Evolutionary conservation across 37 sponge, comb jelly and placozoan species (phyloP).

Genomic region (Haliclona indistincta): DNA sequence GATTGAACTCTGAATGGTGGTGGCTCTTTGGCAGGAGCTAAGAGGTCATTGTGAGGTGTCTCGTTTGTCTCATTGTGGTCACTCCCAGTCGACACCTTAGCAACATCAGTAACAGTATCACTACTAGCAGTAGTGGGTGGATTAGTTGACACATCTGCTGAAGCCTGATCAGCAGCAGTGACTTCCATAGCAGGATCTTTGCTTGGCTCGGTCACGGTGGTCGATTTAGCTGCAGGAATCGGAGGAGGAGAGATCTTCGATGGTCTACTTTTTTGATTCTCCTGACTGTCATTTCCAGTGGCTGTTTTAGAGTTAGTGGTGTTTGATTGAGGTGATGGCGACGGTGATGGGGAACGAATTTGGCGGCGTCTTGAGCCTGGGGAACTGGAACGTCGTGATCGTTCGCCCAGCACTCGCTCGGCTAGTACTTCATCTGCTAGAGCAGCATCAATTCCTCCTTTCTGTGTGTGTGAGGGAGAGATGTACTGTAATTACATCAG

Average conservation of each 20-base stretch:
- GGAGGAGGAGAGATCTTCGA: background rate
- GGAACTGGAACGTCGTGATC: background rate
- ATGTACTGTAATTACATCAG: background rate
- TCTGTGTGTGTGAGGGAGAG: background rate
- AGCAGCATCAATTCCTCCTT: slow-evolving; percentile 19
- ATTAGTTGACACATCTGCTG: no score
- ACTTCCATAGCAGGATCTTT: slow-evolving; percentile 2
- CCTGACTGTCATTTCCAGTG: background rate
- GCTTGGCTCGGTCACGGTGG: background rate
- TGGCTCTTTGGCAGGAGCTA: background rate
- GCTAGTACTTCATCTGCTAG: slow-evolving; percentile 86
- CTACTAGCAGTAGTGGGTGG: background rate
- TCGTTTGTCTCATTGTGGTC: background rate
- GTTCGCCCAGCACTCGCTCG: slow-evolving; percentile 23
- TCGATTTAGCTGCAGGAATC: background rate
- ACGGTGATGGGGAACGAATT: slow-evolving; percentile 21
- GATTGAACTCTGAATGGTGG: background rate
- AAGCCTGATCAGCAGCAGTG: no score
- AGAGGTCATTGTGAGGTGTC: background rate
- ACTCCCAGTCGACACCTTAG: background rate
- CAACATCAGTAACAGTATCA: background rate
- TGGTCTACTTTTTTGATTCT: background rate
- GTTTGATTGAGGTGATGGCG: no score
- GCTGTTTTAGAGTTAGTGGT: no score
- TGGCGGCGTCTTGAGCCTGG: slow-evolving; percentile 2